phyloP scores from a whole-genome alignment of 2,113 vertebrate genomes.

The Lethenteron reissneri region DNA sequence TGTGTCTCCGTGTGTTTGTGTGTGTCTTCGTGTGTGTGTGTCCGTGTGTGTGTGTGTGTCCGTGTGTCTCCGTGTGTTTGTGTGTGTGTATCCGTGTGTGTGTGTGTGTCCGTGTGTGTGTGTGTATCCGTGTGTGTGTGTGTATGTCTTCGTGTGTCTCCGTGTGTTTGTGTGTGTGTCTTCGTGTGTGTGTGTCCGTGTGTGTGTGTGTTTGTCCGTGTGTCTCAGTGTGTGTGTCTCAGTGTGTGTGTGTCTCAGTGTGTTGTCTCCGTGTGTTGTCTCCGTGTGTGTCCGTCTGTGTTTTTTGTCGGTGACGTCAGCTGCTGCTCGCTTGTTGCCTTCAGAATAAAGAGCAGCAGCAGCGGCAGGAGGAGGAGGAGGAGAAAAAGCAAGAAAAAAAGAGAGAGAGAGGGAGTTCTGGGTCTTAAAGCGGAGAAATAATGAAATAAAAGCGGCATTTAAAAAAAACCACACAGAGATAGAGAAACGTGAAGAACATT shows the following conservation, averaged over 20 bases:
- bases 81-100: not conserved
- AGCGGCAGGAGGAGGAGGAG: too few relatives aligned
- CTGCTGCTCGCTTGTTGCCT: not conserved
- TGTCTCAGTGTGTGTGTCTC: not conserved
- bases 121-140: not conserved
- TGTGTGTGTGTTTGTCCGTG: not conserved
- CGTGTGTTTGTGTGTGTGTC: not conserved
- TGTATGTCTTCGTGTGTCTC: not conserved
- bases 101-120: not conserved
- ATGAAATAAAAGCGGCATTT: too few relatives aligned
- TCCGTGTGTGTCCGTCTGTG: not conserved
- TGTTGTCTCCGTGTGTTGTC: not conserved
- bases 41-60: not conserved
- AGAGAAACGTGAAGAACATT: too few relatives aligned
- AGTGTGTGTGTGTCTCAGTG: not conserved
- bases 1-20: not conserved
- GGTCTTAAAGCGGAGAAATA: not conserved
- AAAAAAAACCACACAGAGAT: too few relatives aligned
- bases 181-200: not conserved
- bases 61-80: not conserved
- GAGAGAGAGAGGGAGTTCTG: conserved; percentile 4
- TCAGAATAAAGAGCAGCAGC: not conserved
- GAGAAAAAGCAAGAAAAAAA: not conserved
- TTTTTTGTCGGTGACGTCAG: not conserved
- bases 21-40: not conserved